Evolutionary conservation across 2,113 vertebrate genomes (phyloP), one percentile per base, ranked within the genome.

Genomic region (Helogale parvula): DNA sequence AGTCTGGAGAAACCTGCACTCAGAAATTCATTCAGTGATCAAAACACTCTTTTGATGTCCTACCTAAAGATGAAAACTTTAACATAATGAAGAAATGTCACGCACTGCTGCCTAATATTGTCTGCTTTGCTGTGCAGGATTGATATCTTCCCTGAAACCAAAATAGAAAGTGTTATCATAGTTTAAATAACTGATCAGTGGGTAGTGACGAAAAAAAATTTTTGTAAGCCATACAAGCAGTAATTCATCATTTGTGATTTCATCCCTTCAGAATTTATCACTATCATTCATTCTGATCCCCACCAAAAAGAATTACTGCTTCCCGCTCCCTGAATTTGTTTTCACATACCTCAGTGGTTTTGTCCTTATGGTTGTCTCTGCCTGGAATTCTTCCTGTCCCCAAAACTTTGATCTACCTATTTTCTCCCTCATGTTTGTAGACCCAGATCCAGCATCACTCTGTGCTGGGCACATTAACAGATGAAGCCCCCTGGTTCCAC

Each of bases 1-100:
- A 84, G 5, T 95, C 0, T 90, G 13, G n/a, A 86, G 65, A 16
- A 63, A 90, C 11, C 31, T 23, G 35, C 31, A 80, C 66, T 94
- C 2, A 93, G n/a, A 88, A 72, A 95, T n/a, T 68, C 77, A 95
- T 11, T 5, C 7, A 90, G 17, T 69, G 81, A 71, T 50, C 12
- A 90, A 86, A 68, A 81, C 8, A 88, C 3, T 69, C 23, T 31
- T 54, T 12, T 92, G 92, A 68, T 19, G 88, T 94, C 98, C 97
- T 99, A 99, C 99, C 99, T 99, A 98, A 99, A 99, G 97, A 99
- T 93, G 97, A 99, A 99, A 97, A 99, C 99, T 98, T 99, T 99
- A 84, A 99, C 98, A 97, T 99, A 99, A 95, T 99, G 99, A 97
- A 99, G 99, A 98, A 99, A 99, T 27, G 97, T 97, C 88, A 99